Conservation (phyloP, 1,140 invertebrate species). For the Psilanteris sp. region DNA sequence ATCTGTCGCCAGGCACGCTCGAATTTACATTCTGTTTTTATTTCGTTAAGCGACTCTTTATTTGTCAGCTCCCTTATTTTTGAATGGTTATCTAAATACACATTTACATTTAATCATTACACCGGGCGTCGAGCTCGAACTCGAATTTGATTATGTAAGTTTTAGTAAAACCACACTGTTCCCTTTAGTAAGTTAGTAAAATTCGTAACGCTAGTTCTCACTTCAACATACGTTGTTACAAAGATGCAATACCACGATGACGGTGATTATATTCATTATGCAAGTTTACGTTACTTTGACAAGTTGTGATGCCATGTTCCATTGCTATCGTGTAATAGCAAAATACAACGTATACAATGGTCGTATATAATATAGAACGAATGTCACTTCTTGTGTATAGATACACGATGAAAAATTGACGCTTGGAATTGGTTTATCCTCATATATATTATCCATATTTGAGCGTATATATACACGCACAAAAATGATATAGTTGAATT, state of each 20-base stretch:
- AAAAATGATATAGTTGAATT: too few relatives aligned
- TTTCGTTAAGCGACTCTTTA: too few relatives aligned
- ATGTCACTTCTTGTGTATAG: not conserved
- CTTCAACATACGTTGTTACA: slow-evolving; percentile 12
- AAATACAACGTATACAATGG: slow-evolving; percentile 11
- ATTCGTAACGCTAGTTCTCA: slow-evolving; percentile 23
- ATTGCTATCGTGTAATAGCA: slow-evolving; percentile 8
- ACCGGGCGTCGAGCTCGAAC: too few relatives aligned
- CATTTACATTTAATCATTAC: too few relatives aligned
- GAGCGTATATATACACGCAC: too few relatives aligned
- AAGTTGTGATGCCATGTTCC: slow-evolving; percentile 2
- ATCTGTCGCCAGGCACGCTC: too few relatives aligned
- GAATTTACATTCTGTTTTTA: too few relatives aligned
- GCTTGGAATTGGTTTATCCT: too few relatives aligned
- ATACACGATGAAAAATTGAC: too few relatives aligned
- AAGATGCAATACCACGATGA: slow-evolving; percentile 26
- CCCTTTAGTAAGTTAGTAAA: slow-evolving; percentile 23
- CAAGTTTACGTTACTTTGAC: slow-evolving; percentile 33
- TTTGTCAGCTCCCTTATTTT: too few relatives aligned
- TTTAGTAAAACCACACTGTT: slow-evolving; percentile 12
- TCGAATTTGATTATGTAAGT: slow-evolving; percentile 8
- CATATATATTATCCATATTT: too few relatives aligned
- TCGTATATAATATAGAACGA: not conserved
- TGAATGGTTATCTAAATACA: too few relatives aligned
- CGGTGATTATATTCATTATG: slow-evolving; percentile 40